Base-by-base conservation (phyloP, 1,140 invertebrate genomes). In the Drosophila sturtevanti region DNA sequence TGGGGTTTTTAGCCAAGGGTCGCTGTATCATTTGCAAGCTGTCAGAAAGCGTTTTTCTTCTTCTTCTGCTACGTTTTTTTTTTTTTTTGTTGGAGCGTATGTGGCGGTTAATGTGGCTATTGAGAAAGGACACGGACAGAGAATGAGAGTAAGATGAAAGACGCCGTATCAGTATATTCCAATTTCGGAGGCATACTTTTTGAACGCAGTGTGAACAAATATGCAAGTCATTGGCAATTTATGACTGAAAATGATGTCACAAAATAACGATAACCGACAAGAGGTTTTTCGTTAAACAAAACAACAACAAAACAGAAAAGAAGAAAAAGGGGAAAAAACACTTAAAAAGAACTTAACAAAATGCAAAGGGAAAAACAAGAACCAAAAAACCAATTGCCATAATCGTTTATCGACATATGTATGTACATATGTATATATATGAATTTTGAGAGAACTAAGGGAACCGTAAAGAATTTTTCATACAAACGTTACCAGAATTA, bases 241-340 rank as follows among this genome's bases (percentile, higher is more conserved):
- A 85, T 85, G 80, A 81, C 78, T 69, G 52, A 71, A 81, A 81
- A 85, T 85, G 79, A 85, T 85, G 82, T 85, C 81, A 85, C 81
- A 85, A 84, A 85, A 72, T 72, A 68, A 61, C 62, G 35, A 59
- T 51, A 44, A 44, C 41, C 41, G 41, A 16, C 41, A 18, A 44
- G 41, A 44, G 41, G 38, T 44, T 16, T 31, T 31, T 31, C 27
- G 27, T 4, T 31, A 31, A 31, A 51, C 48, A 51, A n/a, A 18
- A 34, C 12, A 34, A n/a, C 12, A n/a, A 31, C 12, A 31, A 5
- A n/a, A n/a, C n/a, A n/a, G n/a, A n/a, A n/a, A 21, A 9, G 1
- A 1, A 52, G 12, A 52, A 14, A 22, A 24, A 52, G 10, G 12
- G 22, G 22, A 18, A 52, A 16, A 51, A 52, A 52, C 48, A 52